These are phyloP conservation scores for Aethes cnicana DNA, from an alignment of 2,888 invertebrate species.

Conservation along the genomic window DNA sequence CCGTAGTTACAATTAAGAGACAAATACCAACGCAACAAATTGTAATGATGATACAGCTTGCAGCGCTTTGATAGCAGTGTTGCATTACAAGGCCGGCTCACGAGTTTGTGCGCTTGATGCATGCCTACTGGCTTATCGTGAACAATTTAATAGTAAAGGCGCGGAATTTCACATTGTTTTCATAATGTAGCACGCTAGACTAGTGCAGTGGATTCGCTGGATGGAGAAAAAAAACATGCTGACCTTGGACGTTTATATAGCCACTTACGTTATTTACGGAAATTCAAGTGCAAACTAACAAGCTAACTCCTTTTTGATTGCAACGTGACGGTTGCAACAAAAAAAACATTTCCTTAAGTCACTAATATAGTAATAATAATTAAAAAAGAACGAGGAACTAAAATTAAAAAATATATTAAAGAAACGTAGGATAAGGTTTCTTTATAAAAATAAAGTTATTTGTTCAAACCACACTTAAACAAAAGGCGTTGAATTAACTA, in stretches of 20 bases:
- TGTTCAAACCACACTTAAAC: no score
- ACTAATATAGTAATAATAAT: no score
- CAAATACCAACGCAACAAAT: no score
- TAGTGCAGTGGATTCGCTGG: background rate
- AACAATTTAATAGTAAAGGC: constrained; percentile 10
- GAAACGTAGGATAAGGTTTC: no score
- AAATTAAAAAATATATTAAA: no score
- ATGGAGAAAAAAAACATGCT: background rate
- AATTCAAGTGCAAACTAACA: constrained; percentile 12
- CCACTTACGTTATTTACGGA: background rate
- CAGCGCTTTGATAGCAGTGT: no score
- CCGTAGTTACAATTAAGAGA: no score
- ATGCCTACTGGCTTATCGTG: background rate
- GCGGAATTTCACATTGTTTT: constrained; percentile 11
- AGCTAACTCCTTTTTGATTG: constrained; percentile 16
- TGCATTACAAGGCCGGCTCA: no score
- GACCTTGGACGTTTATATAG: background rate
- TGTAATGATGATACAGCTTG: no score
- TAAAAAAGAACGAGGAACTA: no score
- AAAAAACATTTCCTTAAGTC: constrained; percentile 5
- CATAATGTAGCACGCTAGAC: constrained; percentile 5
- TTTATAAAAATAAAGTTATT: no score
- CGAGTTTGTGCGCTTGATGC: background rate
- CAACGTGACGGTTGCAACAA: constrained; percentile 17
- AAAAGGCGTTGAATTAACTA: no score